Conservation (phyloP, 2,888 invertebrate species). For the Eilema caniola region DNA sequence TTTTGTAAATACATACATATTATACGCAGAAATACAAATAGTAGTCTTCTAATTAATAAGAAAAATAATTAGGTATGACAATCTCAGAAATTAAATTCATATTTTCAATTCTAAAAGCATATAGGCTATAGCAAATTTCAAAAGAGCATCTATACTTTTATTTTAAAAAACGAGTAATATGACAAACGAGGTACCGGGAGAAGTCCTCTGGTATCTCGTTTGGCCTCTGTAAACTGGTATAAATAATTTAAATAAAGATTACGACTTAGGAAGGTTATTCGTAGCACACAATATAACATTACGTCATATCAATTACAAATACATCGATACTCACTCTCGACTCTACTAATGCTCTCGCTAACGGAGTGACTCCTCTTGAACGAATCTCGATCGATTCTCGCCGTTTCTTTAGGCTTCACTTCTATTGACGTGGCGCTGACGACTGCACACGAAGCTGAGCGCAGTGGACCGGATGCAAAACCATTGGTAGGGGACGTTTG, state of each 20-base stretch:
- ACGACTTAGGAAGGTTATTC: too few species aligned
- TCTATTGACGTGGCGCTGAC: constrained; percentile 73
- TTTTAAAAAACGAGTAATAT: not conserved
- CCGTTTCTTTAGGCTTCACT: constrained; percentile 61
- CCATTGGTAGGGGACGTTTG: constrained; percentile 77
- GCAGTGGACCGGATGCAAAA: constrained; percentile 75
- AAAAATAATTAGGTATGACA: too few species aligned
- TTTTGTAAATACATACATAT: too few species aligned
- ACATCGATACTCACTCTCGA: constrained; percentile 71
- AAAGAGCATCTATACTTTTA: too few species aligned
- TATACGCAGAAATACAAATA: too few species aligned
- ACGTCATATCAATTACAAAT: constrained; percentile 7
- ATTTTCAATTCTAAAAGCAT: too few species aligned
- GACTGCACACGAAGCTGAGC: constrained; percentile 80
- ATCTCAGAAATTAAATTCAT: too few species aligned
- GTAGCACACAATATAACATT: not conserved
- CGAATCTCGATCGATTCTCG: constrained; percentile 70
- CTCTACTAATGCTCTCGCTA: constrained; percentile 80
- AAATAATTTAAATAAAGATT: not conserved
- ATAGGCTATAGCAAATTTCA: too few species aligned
- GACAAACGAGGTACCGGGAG: not conserved
- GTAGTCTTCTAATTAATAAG: too few species aligned
- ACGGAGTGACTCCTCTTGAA: constrained; percentile 83
- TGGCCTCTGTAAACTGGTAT: not conserved
- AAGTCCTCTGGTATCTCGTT: too few species aligned